Base-by-base conservation (phyloP, 2,888 invertebrate species). In the Acleris holmiana region DNA sequence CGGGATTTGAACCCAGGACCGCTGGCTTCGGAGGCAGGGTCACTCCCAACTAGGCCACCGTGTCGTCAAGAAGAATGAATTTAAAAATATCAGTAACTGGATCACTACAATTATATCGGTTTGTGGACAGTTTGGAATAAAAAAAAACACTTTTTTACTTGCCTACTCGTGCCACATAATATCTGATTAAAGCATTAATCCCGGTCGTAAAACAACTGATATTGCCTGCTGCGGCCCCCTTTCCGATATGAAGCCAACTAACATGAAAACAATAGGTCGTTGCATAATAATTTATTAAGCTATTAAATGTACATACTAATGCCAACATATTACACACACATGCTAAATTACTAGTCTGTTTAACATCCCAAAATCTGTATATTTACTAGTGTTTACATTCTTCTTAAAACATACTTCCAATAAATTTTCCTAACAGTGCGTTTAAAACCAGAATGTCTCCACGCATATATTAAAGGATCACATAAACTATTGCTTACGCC, bases 401-500 rank as follows among this genome's bases (percentile, higher is more conserved):
- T 67, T 66, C 41, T 78, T 21, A 75, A 73, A 23, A 80, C 67
- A 70, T 74, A 84, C 63, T 79, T 83, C 70, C 76, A 74, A 58
- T 88, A 83, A 54, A 91, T 83, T 71, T 83, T 88, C 56, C 79
- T 83, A 6, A 93, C 72, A 23, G 89, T 91, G 8, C 76, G 79
- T 69, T 94, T 87, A 69, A 94, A 94, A 1, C 94, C 94, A 49
- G 93, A 93, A 78, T 94, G 94, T 89, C 94, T 94, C 94, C 94
- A 94, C 0, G 94, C 94, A 73, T 94, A 94, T 66, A 94, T 94
- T 13, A 94, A 73, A 0, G 94, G 94, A 78, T 94, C 94, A 21
- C 94, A 82, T 19, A 94, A 75, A 69, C 94, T 94, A 71, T 94
- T 94, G 47, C 86, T 80, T 48, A 91, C 91, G 0, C 94, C 94